These are phyloP conservation scores for Arothron firmamentum DNA, from an alignment of 2,113 vertebrate genomes.

Conservation along the genomic window DNA sequence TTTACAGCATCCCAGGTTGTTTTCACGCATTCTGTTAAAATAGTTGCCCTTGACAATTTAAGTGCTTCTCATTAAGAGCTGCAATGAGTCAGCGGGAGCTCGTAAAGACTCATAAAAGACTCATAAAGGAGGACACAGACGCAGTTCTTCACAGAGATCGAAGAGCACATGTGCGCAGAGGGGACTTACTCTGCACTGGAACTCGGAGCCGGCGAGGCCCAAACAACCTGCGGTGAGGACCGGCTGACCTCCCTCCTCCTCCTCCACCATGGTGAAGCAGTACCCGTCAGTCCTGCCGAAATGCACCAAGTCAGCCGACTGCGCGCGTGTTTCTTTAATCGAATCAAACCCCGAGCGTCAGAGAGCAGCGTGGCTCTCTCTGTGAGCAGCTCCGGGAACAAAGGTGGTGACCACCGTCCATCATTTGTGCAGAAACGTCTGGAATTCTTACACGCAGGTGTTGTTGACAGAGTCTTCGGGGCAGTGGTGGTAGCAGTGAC, in stretches of 20 bases:
- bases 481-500: constrained; percentile 92
- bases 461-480: constrained; percentile 90
- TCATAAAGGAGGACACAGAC: constrained; percentile 25
- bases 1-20: constrained; percentile 1
- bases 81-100: constrained; percentile 5
- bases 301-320: constrained; percentile 1
- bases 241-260: constrained; percentile 84
- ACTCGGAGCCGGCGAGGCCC: constrained; percentile 86
- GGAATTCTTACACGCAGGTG: constrained; percentile 77
- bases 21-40: constrained; percentile 1
- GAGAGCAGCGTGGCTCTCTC: too few relatives aligned
- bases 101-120: constrained; percentile 7
- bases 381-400: too few relatives aligned
- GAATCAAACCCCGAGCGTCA: too few relatives aligned
- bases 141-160: background rate
- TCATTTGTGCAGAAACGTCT: background rate
- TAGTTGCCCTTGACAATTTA: constrained; percentile 2
- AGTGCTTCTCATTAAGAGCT: constrained; percentile 27
- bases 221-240: constrained; percentile 87
- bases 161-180: constrained; percentile 10
- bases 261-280: constrained; percentile 96
- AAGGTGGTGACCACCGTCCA: background rate
- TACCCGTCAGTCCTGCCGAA: constrained; percentile 87
- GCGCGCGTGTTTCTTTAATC: too few relatives aligned
- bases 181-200: constrained; percentile 92